Evolutionary conservation across 2,888 invertebrate genomes (phyloP), one percentile per base, ranked within the genome.

Genomic region (Cremastobaeus sp.): DNA sequence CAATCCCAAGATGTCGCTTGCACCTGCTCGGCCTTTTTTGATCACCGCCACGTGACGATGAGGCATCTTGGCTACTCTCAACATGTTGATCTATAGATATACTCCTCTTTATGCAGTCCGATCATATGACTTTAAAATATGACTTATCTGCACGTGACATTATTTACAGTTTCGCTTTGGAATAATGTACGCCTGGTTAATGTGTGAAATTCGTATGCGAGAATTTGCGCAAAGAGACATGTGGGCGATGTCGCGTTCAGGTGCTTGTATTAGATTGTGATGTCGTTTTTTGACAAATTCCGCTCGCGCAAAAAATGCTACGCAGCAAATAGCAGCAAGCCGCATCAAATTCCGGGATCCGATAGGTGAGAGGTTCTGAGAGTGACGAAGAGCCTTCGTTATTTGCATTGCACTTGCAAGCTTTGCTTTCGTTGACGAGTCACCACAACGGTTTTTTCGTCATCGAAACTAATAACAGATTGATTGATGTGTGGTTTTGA

Each of bases 221-320:
- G 82, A 78, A 70, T 54, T 57, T 47, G 71, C 59, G 39, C 21
- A 50, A 76, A 78, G 76, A 76, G 81, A 81, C 76, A 85, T 83
- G 84, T 79, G 78, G 76, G 77, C 79, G 79, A 74, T 77, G 72
- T 66, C 64, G 75, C 75, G 76, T 66, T 55, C 28, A 48, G 17
- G 12, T 28, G 34, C 74, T 65, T 14, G 54, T 68, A 64, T 78
- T 66, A 72, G 74, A 75, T 81, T 86, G 90, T 89, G 88, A 94
- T 94, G 94, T 93, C 93, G 89, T 90, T 94, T 88, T 90, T 94
- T 87, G 92, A 93, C 86, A 93, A 92, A 90, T 88, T 94, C 80
- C 92, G 93, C 89, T 89, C 90, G 83, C 89, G 91, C 76, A 87
- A 85, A 87, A 92, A 91, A 60, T 70, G 65, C 48, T 88, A 90